These are phyloP conservation scores for Oreohelix idahoensis DNA, from an alignment of 1,140 invertebrate species.

Conservation along the genomic window DNA sequence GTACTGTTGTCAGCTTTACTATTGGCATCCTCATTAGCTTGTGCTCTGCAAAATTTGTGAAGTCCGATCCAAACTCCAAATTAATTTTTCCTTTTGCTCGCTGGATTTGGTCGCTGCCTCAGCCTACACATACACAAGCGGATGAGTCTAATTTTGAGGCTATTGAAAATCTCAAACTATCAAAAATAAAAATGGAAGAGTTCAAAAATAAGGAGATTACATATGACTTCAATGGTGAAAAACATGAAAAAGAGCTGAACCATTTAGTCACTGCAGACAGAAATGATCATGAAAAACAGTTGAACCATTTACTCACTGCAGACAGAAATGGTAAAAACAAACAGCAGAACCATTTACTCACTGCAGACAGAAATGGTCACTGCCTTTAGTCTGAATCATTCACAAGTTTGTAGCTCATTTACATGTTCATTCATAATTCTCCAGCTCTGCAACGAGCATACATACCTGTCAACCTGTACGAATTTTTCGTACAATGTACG, in stretches of 20 bases:
- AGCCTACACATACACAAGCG: not conserved
- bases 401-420: too few relatives aligned
- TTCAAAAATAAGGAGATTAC: not conserved
- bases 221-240: not conserved
- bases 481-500: too few relatives aligned
- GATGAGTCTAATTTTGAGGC: not conserved
- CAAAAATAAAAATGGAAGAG: not conserved
- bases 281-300: not conserved
- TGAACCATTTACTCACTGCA: not conserved
- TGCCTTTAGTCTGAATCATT: too few relatives aligned
- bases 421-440: too few relatives aligned
- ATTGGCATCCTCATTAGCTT: not conserved
- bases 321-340: not conserved
- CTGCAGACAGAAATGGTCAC: not conserved
- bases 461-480: too few relatives aligned
- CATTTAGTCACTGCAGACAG: not conserved
- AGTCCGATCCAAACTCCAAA: not conserved
- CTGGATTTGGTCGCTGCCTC: not conserved
- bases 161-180: not conserved
- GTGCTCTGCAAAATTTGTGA: not conserved
- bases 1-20: not conserved
- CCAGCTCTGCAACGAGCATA: too few relatives aligned
- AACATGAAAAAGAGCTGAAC: not conserved
- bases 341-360: not conserved
- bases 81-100: slow-evolving; percentile 1